Percentiles rank a stretch among this genome's conserved stretches.
Evolutionary conservation across 2,113 vertebrate species (phyloP).

Genomic region (Oreocharis arfaki): DNA sequence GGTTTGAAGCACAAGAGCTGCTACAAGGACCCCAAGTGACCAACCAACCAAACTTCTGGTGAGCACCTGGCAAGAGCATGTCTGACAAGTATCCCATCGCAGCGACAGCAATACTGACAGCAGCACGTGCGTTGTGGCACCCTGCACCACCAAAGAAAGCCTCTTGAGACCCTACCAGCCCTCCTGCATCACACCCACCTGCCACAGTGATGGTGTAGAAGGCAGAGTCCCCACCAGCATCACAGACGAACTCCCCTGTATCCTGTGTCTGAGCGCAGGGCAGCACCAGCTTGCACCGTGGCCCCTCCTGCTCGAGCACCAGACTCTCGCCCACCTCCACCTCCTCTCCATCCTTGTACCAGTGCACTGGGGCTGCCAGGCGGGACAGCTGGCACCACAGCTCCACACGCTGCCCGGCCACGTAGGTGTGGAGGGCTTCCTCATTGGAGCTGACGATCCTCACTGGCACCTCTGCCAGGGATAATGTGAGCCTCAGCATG

Average conservation of each 20-base stretch:
- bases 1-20: neutral
- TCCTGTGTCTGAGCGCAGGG: conserved; percentile 77
- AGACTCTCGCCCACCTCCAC: conserved; percentile 75
- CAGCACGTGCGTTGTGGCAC: rapidly evolving
- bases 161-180: neutral
- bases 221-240: conserved; percentile 83
- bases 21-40: neutral
- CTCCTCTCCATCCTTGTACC: conserved; percentile 90
- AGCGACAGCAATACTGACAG: neutral
- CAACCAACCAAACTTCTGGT: neutral
- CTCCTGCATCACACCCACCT: conserved; percentile 68
- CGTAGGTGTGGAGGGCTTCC: conserved; percentile 76
- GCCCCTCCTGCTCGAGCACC: conserved; percentile 80
- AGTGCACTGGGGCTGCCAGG: conserved; percentile 70
- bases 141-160: neutral
- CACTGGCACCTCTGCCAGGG: conserved; percentile 80
- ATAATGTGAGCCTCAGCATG: neutral
- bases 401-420: conserved; percentile 79
- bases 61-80: neutral
- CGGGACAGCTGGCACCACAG: conserved; percentile 88
- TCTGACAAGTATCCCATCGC: neutral
- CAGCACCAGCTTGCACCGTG: conserved; percentile 81
- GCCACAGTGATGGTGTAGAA: conserved; percentile 88
- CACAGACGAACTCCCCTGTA: conserved; percentile 88
- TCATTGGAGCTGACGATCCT: conserved; percentile 80